Conservation (phyloP, 2,888 invertebrate genomes). For the Brachycybe producta region DNA sequence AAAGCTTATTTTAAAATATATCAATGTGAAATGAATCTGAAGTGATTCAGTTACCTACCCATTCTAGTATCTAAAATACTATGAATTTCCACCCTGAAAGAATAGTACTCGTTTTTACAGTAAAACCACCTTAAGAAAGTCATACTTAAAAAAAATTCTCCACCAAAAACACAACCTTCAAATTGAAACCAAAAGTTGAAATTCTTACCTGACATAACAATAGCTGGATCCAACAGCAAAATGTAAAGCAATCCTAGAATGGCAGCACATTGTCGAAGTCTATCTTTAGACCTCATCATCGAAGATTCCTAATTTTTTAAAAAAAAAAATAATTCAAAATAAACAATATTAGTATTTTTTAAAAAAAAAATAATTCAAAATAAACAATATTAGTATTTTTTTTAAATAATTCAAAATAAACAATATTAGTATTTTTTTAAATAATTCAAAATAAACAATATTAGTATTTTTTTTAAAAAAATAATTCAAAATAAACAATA, state of each 20-base stretch:
- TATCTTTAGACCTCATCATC: conserved; percentile 5
- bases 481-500: background rate
- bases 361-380: too few relatives aligned
- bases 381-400: background rate
- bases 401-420: background rate
- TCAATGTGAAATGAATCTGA: too few relatives aligned
- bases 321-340: background rate
- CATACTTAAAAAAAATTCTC: too few relatives aligned
- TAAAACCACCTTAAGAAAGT: background rate
- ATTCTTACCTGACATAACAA: conserved; percentile 11
- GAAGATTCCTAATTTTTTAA: background rate
- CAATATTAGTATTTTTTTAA: background rate
- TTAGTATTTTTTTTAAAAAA: background rate
- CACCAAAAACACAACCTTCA: too few relatives aligned
- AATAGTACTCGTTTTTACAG: too few relatives aligned
- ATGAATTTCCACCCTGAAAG: too few relatives aligned
- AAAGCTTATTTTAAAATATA: too few relatives aligned
- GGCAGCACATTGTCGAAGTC: conserved; percentile 5
- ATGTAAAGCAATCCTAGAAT: conserved; percentile 9
- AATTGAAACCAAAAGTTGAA: background rate
- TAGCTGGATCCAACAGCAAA: conserved; percentile 9
- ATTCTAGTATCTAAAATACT: too few relatives aligned
- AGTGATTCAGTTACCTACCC: too few relatives aligned
- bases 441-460: too few relatives aligned
- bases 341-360: background rate